phyloP scores from a whole-genome alignment of 53 echinoderm and acorn worm species.

The Crossaster papposus region DNA sequence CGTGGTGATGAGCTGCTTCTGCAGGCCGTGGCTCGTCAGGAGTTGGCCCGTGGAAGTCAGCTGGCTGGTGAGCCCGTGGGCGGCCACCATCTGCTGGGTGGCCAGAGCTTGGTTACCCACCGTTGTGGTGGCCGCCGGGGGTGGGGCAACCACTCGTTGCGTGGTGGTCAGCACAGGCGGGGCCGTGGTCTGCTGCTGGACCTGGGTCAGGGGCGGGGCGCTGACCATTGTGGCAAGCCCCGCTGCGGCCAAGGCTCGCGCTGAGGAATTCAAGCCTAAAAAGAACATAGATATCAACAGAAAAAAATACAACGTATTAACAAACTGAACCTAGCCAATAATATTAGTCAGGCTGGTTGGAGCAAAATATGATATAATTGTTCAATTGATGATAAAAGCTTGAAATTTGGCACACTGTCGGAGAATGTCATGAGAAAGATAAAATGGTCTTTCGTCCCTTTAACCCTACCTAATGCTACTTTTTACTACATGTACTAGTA shows the following conservation, averaged over 20 bases:
- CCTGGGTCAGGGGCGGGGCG: conserved; percentile 56
- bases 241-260: conserved; percentile 58
- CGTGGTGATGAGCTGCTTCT: conserved; percentile 52
- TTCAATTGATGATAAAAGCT: no score
- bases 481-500: no score
- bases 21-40: conserved; percentile 49
- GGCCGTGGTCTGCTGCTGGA: conserved; percentile 62
- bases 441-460: no score
- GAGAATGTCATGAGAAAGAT: no score
- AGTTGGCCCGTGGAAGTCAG: conserved; percentile 43
- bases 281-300: neutral
- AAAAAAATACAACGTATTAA: no score
- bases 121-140: conserved; percentile 39
- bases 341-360: no score
- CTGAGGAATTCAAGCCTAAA: conserved; percentile 52
- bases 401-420: no score
- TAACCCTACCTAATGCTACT: no score
- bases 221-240: conserved; percentile 68
- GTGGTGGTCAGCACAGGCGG: conserved; percentile 59
- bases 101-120: conserved; percentile 49
- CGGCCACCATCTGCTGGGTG: conserved; percentile 31
- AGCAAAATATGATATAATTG: no score
- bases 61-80: conserved; percentile 62
- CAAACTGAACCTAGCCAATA: no score
- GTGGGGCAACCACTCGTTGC: conserved; percentile 22